phyloP scores from a whole-genome alignment of 2,888 invertebrate genomes.

The Drosophila meridiana region DNA sequence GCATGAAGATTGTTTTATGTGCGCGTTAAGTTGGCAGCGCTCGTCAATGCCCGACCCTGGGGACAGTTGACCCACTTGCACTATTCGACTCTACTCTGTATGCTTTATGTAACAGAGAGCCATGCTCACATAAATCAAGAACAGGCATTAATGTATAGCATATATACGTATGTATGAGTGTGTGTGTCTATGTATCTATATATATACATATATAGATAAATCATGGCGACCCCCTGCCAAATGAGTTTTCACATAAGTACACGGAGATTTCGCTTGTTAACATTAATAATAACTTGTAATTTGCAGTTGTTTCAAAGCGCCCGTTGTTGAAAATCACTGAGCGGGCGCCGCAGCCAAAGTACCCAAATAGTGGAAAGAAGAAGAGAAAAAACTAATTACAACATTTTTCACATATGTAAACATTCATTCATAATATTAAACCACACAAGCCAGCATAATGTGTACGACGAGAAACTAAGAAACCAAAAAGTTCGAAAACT shows the following conservation, averaged over 20 bases:
- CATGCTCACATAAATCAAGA: slow-evolving; percentile 71
- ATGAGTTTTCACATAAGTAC: slow-evolving; percentile 72
- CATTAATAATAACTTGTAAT: slow-evolving; percentile 82
- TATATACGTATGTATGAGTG: not conserved
- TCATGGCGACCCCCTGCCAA: slow-evolving; percentile 71
- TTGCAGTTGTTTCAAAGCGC: slow-evolving; percentile 72
- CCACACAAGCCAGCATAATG: slow-evolving; percentile 75
- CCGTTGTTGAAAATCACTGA: slow-evolving; percentile 77
- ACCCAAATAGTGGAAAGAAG: slow-evolving; percentile 21
- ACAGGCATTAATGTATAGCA: slow-evolving; percentile 63
- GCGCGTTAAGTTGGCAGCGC: slow-evolving; percentile 48
- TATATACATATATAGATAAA: slow-evolving; percentile 29
- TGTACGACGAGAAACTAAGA: slow-evolving; percentile 65
- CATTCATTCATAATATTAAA: slow-evolving; percentile 78
- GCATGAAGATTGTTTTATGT: slow-evolving; percentile 54
- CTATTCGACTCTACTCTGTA: not conserved
- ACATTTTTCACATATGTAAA: slow-evolving; percentile 81
- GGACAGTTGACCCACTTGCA: slow-evolving; percentile 77
- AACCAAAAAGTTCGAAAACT: slow-evolving; percentile 51
- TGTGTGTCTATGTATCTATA: not conserved
- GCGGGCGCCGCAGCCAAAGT: slow-evolving; percentile 41
- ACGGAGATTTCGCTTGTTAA: slow-evolving; percentile 81
- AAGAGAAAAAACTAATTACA: slow-evolving; percentile 75
- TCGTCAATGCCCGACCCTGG: slow-evolving; percentile 67
- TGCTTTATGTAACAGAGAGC: slow-evolving; percentile 37